A percentile compares a stretch with the other conserved stretches of the same genome.
phyloP scores from a whole-genome alignment of 2,113 vertebrate species.

The Paramisgurnus dabryanus region DNA sequence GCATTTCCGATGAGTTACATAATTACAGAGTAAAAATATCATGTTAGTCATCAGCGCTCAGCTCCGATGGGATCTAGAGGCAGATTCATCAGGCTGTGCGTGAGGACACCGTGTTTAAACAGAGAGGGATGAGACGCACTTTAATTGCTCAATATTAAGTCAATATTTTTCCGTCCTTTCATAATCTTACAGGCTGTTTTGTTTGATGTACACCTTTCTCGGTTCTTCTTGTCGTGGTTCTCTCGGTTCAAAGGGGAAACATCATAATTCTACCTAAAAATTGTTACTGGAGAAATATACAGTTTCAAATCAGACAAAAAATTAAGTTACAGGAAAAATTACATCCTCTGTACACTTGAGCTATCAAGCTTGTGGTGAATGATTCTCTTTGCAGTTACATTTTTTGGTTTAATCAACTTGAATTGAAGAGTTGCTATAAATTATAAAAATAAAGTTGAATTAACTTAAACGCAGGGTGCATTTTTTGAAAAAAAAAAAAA shows the following conservation, averaged over 20 bases:
- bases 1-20: constrained; percentile 64
- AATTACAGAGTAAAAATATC: constrained; percentile 67
- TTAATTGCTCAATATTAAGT: constrained; percentile 49
- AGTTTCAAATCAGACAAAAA: not conserved
- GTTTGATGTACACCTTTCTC: not conserved
- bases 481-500: no score
- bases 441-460: no score
- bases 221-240: not conserved
- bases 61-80: constrained; percentile 47
- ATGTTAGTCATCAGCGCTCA: constrained; percentile 60
- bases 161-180: constrained; percentile 13
- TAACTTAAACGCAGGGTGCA: no score
- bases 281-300: constrained; percentile 2
- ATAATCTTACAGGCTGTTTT: not conserved
- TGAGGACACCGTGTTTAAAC: constrained; percentile 42
- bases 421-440: no score
- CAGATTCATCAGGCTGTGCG: constrained; percentile 50
- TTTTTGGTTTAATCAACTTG: no score
- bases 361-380: no score
- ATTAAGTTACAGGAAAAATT: not conserved
- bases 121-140: constrained; percentile 29
- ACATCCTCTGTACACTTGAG: not conserved
- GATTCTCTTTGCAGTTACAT: no score
- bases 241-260: constrained; percentile 13
- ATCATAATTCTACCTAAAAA: not conserved